These are phyloP conservation scores for Chiridota heheva DNA, from an alignment of 35 echinoderm and acorn worm genomes.

Conservation along the genomic window DNA sequence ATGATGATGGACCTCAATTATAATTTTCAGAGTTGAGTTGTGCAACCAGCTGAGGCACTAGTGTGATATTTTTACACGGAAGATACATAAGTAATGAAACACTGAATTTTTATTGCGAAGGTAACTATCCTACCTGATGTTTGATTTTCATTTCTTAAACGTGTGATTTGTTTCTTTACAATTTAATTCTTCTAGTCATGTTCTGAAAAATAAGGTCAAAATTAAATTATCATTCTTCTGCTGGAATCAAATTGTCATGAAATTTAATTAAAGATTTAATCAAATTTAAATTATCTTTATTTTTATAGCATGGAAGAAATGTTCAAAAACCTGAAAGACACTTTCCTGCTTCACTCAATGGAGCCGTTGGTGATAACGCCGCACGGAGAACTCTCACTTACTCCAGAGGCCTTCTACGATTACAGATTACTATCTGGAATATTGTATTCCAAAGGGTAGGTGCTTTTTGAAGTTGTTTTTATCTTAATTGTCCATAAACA, in stretches of 20 bases:
- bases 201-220: background rate
- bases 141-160: too few species aligned
- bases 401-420: conserved; percentile 65
- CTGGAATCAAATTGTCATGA: background rate
- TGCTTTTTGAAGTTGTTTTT: conserved; percentile 1
- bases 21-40: too few species aligned
- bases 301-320: conserved; percentile 82
- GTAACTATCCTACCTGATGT: too few species aligned
- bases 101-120: too few species aligned
- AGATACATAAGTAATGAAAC: too few species aligned
- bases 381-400: conserved; percentile 73
- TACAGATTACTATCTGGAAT: conserved; percentile 61
- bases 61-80: too few species aligned
- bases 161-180: background rate
- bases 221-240: background rate
- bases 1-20: too few species aligned
- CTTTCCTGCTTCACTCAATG: conserved; percentile 48
- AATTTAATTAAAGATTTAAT: background rate
- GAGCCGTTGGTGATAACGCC: conserved; percentile 86
- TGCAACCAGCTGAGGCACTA: too few species aligned
- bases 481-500: background rate
- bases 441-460: conserved; percentile 82
- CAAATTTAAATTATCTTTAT: background rate
- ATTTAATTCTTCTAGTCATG: background rate
- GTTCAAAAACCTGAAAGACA: conserved; percentile 72